Conservation (phyloP, 2,888 invertebrate genomes). For the Aleiodes leptofemur region DNA sequence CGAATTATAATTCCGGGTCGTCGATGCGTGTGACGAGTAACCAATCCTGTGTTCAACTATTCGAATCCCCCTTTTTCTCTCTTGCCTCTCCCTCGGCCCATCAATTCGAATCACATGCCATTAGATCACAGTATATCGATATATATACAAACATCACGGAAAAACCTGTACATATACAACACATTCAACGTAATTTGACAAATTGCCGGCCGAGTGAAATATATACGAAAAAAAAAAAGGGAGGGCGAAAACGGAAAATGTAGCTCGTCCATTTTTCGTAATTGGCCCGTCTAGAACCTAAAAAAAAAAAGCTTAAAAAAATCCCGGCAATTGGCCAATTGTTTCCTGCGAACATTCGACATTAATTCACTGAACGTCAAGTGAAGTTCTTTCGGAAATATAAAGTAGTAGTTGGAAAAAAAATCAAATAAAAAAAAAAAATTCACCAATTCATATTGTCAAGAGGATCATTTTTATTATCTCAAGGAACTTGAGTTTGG, state of each 20-base stretch:
- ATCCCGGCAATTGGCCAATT: slow-evolving; percentile 41
- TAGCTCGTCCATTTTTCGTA: slow-evolving; percentile 47
- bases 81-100: too few species aligned
- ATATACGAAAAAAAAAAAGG: slow-evolving; percentile 46
- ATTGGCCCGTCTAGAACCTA: slow-evolving; percentile 35
- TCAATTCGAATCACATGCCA: slow-evolving; percentile 33
- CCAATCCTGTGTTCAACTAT: slow-evolving; percentile 33
- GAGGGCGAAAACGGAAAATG: slow-evolving; percentile 45
- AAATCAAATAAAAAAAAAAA: slow-evolving; percentile 17
- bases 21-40: slow-evolving; percentile 43
- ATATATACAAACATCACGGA: slow-evolving; percentile 29
- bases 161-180: slow-evolving; percentile 12
- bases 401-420: background rate
- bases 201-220: slow-evolving; percentile 42
- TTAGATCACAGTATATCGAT: slow-evolving; percentile 32
- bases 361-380: slow-evolving; percentile 21
- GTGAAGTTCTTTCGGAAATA: background rate
- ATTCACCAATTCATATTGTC: background rate
- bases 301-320: slow-evolving; percentile 29
- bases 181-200: slow-evolving; percentile 44
- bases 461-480: slow-evolving; percentile 5
- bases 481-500: slow-evolving; percentile 1
- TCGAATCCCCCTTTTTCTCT: background rate
- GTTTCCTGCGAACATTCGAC: slow-evolving; percentile 18
- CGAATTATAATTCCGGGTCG: slow-evolving; percentile 43